Base-by-base conservation (phyloP, 2,113 vertebrate species). In the Pelodiscus sinensis region DNA sequence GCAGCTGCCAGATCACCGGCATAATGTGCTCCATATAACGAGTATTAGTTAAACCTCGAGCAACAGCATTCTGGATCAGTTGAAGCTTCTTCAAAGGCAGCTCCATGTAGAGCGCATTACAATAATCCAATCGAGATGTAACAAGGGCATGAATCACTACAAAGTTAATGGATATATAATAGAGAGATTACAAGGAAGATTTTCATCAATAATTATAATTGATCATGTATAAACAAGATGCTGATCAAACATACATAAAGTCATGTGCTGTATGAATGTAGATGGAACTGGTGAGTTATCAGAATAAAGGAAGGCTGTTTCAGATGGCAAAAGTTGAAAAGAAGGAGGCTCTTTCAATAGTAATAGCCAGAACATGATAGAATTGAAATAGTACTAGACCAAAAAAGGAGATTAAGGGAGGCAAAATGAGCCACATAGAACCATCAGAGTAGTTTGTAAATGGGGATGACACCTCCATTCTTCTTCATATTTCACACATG, bases 341-440 rank as follows among this genome's bases (percentile, higher is more conserved):
- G 51, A n/a, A 12, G 65, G 16, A 4, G 24, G 27, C 55, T 80
- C 60, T 50, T n/a, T 56, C 2, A 51, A 25, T 10, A 56, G 19
- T 19, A 73, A 9, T 10, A 13, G 18, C 2, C 13, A 11, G 25
- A 62, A 81, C 65, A 68, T 19, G 65, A 68, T 10, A 29, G 35
- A 25, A 65, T 4, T 9, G 27, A 44, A 16, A 75, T n/a, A 13
- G 6, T 24, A 22, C 38, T 38, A 38, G 10, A 16, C 11, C 1
- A 1, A 2, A 1, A 5, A 2, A 1, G 8, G 21, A 7, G 38
- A 3, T 65, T 12, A 65, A 65, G 62, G 31, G 27, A 31, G 15
- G 13, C 13, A 44, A 10, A n/a, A 44, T 58, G 21, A 29, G 12
- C 31, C 71, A 35, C 62, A 85, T 78, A 79, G 50, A 62, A 71